Conservation (phyloP, 1,140 invertebrate genomes). For the Polypedilum vanderplanki region DNA sequence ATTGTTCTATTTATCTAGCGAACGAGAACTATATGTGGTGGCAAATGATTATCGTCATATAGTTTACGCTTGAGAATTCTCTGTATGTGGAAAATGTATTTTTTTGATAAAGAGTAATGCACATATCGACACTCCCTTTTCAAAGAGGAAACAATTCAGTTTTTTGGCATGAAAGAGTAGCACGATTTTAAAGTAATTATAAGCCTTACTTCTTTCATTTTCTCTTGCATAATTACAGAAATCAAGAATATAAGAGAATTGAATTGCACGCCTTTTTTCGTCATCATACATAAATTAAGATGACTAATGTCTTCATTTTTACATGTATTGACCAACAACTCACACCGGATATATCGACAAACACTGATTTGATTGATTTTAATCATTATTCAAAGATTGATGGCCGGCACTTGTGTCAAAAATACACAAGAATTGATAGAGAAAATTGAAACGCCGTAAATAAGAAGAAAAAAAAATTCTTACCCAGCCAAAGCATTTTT, state of each 20-base stretch:
- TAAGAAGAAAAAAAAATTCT: slow-evolving; percentile 48
- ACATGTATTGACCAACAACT: too few relatives aligned
- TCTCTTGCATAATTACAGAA: slow-evolving; percentile 26
- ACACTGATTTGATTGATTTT: neutral
- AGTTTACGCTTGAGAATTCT: too few relatives aligned
- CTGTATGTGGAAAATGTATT: too few relatives aligned
- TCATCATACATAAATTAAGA: slow-evolving; percentile 22
- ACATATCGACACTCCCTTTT: slow-evolving; percentile 4
- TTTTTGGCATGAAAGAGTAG: too few relatives aligned
- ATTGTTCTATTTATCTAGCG: too few relatives aligned
- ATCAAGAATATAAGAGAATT: slow-evolving; percentile 28
- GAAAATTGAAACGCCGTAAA: neutral
- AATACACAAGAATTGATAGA: too few relatives aligned
- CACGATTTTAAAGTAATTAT: too few relatives aligned
- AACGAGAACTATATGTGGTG: neutral
- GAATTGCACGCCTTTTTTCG: slow-evolving; percentile 30
- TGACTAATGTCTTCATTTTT: too few relatives aligned
- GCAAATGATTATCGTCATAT: too few relatives aligned
- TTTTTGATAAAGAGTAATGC: neutral
- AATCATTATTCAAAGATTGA: neutral
- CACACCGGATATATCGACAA: neutral
- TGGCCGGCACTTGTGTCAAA: too few relatives aligned
- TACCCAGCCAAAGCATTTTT: slow-evolving; percentile 91
- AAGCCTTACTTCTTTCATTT: neutral
- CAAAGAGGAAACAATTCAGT: too few relatives aligned